Conservation (phyloP, 1,140 invertebrate genomes). For the Alviniconcha marisindica region DNA sequence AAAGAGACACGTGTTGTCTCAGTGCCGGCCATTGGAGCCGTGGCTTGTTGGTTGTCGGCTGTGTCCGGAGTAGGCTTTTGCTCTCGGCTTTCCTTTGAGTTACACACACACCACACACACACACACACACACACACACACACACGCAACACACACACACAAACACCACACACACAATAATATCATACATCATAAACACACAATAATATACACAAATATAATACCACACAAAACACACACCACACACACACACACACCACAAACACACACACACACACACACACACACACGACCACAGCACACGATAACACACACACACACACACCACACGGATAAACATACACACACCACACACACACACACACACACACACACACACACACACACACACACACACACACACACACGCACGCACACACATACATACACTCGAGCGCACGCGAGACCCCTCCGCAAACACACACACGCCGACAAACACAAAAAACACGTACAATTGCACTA, state of each 20-base stretch:
- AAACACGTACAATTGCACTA: no score
- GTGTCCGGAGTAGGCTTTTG: background rate
- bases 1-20: background rate
- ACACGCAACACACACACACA: constrained; percentile 5
- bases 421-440: no score
- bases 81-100: background rate
- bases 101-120: constrained; percentile 3
- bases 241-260: no score
- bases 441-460: no score
- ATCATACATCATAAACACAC: constrained; percentile 2
- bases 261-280: no score
- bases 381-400: background rate
- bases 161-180: background rate
- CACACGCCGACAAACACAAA: background rate
- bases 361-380: background rate
- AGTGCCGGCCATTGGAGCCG: background rate
- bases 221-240: no score
- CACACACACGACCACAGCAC: no score
- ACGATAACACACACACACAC: no score
- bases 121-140: constrained; percentile 3
- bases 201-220: background rate
- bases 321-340: no score
- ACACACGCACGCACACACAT: background rate
- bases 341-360: background rate
- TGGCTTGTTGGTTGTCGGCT: background rate